phyloP scores from a whole-genome alignment of 1,140 invertebrate species.

The Maniola jurtina region DNA sequence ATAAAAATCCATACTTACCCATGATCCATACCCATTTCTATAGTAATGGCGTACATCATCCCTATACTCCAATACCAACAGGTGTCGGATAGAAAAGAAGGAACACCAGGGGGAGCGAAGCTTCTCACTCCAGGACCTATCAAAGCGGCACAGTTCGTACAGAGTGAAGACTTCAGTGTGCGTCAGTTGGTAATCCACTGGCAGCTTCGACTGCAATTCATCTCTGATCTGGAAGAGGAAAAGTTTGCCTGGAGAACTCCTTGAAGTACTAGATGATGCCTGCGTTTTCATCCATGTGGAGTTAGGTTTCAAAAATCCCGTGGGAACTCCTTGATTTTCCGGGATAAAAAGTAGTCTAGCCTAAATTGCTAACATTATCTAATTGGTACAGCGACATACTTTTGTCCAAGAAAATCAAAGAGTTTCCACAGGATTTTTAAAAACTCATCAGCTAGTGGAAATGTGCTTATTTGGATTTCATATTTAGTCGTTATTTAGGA shows the following conservation, averaged over 20 bases:
- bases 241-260: neutral
- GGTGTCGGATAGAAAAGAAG: conserved; percentile 83
- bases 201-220: conserved; percentile 49
- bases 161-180: conserved; percentile 59
- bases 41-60: conserved; percentile 88
- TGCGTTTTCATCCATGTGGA: no score
- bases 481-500: no score
- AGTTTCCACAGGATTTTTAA: no score
- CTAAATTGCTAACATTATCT: no score
- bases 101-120: conserved; percentile 87
- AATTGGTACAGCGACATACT: no score
- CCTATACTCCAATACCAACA: conserved; percentile 86
- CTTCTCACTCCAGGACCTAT: conserved; percentile 83
- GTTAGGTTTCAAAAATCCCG: no score
- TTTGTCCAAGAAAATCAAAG: no score
- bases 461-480: no score
- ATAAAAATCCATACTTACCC: conserved; percentile 36
- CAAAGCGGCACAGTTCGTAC: conserved; percentile 88
- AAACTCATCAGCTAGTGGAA: no score
- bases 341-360: no score
- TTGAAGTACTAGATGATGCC: no score
- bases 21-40: conserved; percentile 60
- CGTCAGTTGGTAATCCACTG: conserved; percentile 41
- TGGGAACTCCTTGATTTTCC: no score
- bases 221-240: conserved; percentile 44